Conservation (phyloP, 1,140 invertebrate species). For the Pissodes strobi region DNA sequence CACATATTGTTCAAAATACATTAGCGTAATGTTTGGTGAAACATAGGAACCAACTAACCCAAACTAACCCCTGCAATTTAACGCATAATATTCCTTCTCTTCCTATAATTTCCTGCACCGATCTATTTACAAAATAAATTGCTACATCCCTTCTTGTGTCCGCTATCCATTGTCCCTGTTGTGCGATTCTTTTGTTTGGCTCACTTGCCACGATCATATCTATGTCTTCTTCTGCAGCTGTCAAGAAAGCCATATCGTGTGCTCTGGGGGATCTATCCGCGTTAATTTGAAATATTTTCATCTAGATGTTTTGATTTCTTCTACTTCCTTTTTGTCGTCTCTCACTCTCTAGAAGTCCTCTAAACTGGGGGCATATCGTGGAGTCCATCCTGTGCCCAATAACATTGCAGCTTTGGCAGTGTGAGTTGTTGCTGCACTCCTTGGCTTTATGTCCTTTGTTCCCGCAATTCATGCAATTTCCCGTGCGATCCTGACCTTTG, state of each 20-base stretch:
- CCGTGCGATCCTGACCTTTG: background rate
- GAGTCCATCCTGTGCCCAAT: constrained; percentile 2
- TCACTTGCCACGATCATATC: constrained; percentile 15
- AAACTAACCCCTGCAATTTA: background rate
- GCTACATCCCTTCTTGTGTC: constrained; percentile 8
- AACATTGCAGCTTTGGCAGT: constrained; percentile 1
- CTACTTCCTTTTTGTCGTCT: too few species aligned
- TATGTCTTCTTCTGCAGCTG: constrained; percentile 2
- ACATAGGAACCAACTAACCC: constrained; percentile 14
- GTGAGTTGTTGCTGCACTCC: constrained; percentile 4
- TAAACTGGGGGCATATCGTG: too few species aligned
- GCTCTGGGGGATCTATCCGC: background rate
- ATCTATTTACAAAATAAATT: too few species aligned
- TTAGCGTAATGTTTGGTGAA: constrained; percentile 1
- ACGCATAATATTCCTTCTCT: constrained; percentile 1
- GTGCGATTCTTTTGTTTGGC: constrained; percentile 5
- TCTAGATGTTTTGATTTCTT: too few species aligned
- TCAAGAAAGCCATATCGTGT: constrained; percentile 16
- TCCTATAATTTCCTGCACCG: too few species aligned
- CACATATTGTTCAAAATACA: background rate
- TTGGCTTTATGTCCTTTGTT: constrained; percentile 10
- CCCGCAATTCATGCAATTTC: constrained; percentile 10
- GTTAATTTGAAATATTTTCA: too few species aligned
- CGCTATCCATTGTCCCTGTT: background rate
- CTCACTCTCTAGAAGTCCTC: too few species aligned